Base-by-base conservation (phyloP, 2,888 invertebrate genomes). In the Drosophila peninsularis region DNA sequence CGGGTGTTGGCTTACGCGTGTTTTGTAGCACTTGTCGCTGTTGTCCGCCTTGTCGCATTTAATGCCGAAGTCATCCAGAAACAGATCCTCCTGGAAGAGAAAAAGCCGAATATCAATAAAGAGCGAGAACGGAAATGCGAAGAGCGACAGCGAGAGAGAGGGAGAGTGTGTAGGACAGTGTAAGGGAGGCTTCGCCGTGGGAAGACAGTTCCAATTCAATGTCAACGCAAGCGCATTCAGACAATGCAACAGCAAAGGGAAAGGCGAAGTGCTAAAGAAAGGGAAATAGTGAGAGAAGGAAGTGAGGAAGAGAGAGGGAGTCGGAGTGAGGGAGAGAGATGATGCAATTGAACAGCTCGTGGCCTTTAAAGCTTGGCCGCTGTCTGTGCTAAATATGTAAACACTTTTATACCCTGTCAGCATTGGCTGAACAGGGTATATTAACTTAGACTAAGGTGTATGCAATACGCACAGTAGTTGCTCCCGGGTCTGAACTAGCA, bases 21-120 rank as follows among this genome's bases (percentile, higher is more conserved):
- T 71, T 63, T 78, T 80, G 52, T 88, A 91, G 70, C 90, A 91
- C 74, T 88, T 88, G 37, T 85, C 87, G 52, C 89, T 80, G 56
- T 69, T 83, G 71, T 88, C 88, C 49, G 80, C 86, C 68, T 77
- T 76, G 10, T 73, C 78, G 65, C 90, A 91, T 53, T 82, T 76
- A 10, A 90, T 80, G 34, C 90, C 91, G 50, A 90, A 90, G 52
- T 90, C 91, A 63, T 91, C 90, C 53, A 86, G 78, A 80, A 90
- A 91, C 14, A 78, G 58, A 61, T 82, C 80, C 80, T 90, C 90
- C 90, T 91, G 81, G 61, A 83, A 90, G 73, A 67, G 21, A 45
- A 6, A 34, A 62, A 32, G 30, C 52, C 45, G 14, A n/a, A 70
- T 55, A 52, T 64, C 70, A 71, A 60, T 76, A 60, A 71, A 45